Base-by-base conservation (phyloP, 1,140 invertebrate genomes). In the Achatina immaculata region DNA sequence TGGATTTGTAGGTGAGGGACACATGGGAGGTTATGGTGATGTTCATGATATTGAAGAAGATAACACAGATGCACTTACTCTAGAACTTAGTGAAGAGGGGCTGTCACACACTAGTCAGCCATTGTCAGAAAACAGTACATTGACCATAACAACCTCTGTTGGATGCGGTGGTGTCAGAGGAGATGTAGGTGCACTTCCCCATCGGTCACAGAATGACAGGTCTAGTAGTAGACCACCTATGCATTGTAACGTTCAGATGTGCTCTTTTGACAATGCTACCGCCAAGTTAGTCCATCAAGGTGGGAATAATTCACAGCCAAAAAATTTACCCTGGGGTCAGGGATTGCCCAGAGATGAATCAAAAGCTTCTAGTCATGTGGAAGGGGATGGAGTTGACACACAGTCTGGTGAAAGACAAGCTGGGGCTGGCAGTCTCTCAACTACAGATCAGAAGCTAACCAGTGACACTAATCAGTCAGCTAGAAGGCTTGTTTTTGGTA, bases 61-160 rank as follows among this genome's bases (percentile, higher is more conserved):
- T 40, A 74, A 74, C 42, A 65, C 55, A 28, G 76, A 78, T 68
- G 76, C 65, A 28, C 42, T 78, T n/a, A 78, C 38, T 43, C n/a
- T 72, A 19, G 78, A 80, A n/a, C 78, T 80, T 28, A 71, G 78
- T 72, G 78, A 80, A 42, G 78, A 80, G n/a, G 78, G 78, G 31
- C 28, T 80, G 40, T 68, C 69, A 36, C 78, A 80, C 14, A 42
- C 34, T 28, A 80, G 66, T n/a, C 78, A 80, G 48, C 78, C 78
- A 43, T 1, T 80, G 6, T 71, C 76, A 42, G 40, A 1, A 31
- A 62, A 16, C n/a, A 34, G 28, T 1, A 28, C 36, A 9, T 9
- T 43, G 7, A 19, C 45, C n/a, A 4, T 36, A 9, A 0, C 55
- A 21, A 6, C 42, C 36, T 34, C 45, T 24, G 0, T 9, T n/a